These are phyloP conservation scores for Geodia barretti DNA, from an alignment of 37 sponge, comb jelly and placozoan species.

Conservation along the genomic window DNA sequence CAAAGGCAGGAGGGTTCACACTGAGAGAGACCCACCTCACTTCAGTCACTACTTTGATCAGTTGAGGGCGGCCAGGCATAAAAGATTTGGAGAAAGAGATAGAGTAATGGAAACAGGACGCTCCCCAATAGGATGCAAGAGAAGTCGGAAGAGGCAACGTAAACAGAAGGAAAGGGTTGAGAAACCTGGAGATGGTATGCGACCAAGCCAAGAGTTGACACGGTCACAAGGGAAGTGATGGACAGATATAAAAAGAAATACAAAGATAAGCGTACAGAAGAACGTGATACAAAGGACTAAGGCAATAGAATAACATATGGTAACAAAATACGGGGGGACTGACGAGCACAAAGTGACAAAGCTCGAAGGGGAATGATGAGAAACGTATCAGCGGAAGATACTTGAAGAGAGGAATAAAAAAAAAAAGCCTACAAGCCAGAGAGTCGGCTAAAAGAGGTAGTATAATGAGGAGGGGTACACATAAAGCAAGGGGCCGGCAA, in stretches of 20 bases:
- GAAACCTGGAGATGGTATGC: background rate
- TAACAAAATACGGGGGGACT: too few species aligned
- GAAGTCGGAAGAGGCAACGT: background rate
- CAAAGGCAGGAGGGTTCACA: too few species aligned
- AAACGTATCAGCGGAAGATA: background rate
- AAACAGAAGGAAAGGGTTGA: background rate
- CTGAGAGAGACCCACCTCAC: background rate
- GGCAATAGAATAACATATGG: too few species aligned
- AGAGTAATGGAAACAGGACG: background rate
- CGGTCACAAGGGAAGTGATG: too few species aligned
- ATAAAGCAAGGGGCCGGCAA: too few species aligned
- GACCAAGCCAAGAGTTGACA: too few species aligned
- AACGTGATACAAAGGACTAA: too few species aligned
- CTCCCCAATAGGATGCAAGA: background rate
- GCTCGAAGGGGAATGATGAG: background rate
- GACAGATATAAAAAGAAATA: too few species aligned
- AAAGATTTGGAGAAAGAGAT: background rate
- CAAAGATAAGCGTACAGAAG: too few species aligned
- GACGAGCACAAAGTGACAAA: background rate
- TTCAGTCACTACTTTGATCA: background rate
- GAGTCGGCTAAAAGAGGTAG: background rate
- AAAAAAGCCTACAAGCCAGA: background rate
- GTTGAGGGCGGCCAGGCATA: background rate
- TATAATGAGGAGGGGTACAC: too few species aligned
- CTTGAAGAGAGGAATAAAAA: background rate